Base-by-base conservation (phyloP, 2,888 invertebrate genomes). In the Pegoplata infirma region DNA sequence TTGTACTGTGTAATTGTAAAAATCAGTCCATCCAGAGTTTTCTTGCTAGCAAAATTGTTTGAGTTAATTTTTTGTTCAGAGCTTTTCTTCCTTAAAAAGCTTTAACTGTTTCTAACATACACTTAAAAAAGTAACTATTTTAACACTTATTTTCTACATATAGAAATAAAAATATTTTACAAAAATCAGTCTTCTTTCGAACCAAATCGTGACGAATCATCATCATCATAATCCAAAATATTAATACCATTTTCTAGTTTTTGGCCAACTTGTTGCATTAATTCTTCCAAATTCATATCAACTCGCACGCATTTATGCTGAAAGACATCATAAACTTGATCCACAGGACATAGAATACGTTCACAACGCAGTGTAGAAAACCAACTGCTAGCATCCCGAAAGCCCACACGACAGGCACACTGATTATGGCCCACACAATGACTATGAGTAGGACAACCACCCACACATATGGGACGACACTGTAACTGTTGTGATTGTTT, bases 361-460 rank as follows among this genome's bases (percentile, higher is more conserved):
- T 86, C 86, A 49, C 87, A 87, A 68, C 67, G 84, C 6, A 86
- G 36, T 12, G 80, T 69, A 21, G 79, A 81, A 55, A 85, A 76
- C 80, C 78, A 87, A 85, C 86, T 86, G 51, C 82, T 83, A 72
- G 82, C 63, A 64, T 87, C 85, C 68, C 55, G 75, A 17, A 80
- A 85, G n/a, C 92, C 92, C 1, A 87, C 82, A 8, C 89, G 86
- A 82, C 93, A 93, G 21, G 87, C 88, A 84, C 93, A 93, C 1
- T 82, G 69, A 64, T 83, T 83, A 6, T 82, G 84, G 5, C 67
- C 80, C 19, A 81, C 64, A 51, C 84, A 84, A 0, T 82, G 80
- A 2, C 89, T 89, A 80, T 89, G 87, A 3, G 58, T 55, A 2
- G 76, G 51, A 67, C 88, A 88, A 7, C 79, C 76, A 3, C 80